phyloP scores from a whole-genome alignment of 1,140 invertebrate species.

The Drosophila novamexicana region DNA sequence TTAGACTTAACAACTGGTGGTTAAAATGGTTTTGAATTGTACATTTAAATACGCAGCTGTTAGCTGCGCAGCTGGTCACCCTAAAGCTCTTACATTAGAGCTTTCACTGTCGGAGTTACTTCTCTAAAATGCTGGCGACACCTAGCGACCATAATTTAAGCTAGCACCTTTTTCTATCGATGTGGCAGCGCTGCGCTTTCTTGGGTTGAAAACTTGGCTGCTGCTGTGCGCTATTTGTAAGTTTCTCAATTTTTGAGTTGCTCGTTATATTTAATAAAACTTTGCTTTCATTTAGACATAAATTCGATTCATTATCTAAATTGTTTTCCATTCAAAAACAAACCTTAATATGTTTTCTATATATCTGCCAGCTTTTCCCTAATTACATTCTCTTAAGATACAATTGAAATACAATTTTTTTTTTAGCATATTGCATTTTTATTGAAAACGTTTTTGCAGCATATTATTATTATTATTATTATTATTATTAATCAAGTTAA shows the following conservation, averaged over 20 bases:
- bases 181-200: not conserved
- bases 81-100: not conserved
- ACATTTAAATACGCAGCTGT: too few species aligned
- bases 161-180: not conserved
- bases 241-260: not conserved
- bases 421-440: slow-evolving; percentile 42
- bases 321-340: not conserved
- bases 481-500: slow-evolving; percentile 34
- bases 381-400: too few species aligned
- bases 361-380: too few species aligned
- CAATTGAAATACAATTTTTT: not conserved
- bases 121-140: not conserved
- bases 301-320: not conserved
- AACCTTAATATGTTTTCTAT: too few species aligned
- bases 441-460: slow-evolving; percentile 48
- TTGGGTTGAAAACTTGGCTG: slow-evolving; percentile 2
- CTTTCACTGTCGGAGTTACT: not conserved
- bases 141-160: not conserved
- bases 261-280: too few species aligned
- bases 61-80: not conserved
- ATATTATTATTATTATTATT: not conserved
- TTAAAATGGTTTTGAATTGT: too few species aligned
- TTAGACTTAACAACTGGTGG: too few species aligned
- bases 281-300: too few species aligned
- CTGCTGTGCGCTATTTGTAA: not conserved